Evolutionary conservation across 53 echinoderm and acorn worm genomes (phyloP), one percentile per base, ranked within the genome.

Genomic region (Luidia sarsii): DNA sequence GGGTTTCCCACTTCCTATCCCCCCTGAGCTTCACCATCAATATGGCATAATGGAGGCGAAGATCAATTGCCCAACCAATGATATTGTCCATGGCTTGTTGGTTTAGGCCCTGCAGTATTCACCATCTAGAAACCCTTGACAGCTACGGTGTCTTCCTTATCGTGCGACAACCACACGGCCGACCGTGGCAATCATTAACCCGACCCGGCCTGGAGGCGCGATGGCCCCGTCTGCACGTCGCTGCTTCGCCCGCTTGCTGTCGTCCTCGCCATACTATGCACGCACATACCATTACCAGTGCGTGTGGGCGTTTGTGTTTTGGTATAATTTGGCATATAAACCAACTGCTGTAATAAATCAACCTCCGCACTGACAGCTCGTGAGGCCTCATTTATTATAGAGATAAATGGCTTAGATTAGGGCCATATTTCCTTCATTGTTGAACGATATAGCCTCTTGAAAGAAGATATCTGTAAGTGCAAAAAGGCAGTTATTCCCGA

Each of bases 331-430:
- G 1, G 2, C 18, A 64, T 10, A 64, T 11, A 64, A 13, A 15
- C 22, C 64, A 14, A 20, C n/a, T n/a, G n/a, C n/a, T n/a, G 30
- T 38, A 13, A 38, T 64, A 38, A 64, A 64, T 64, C 64, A 64
- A 8, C 37, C 36, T 10, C n/a, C 38, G 14, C n/a, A 27, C 15
- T 35, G 35, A 38, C 64, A 19, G 4, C 13, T 43, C 29, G 10
- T 21, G 27, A 48, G 48, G 25, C 48, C 43, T 28, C 6, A 31
- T 67, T 67, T 67, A 38, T 46, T 28, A 67, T 43, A 9, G 48
- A 67, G 67, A 67, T 67, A 27, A 67, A 67, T 67, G 29, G 25
- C 16, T 8, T 45, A 67, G 67, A 67, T 67, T 46, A 46, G 45
- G 28, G 25, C 28, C 7, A 30, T 46, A 35, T 36, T 67, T 27